Evolutionary conservation across 2,888 invertebrate species (phyloP), one percentile per base, ranked within the genome.

Genomic region (Cephus sareptanus): DNA sequence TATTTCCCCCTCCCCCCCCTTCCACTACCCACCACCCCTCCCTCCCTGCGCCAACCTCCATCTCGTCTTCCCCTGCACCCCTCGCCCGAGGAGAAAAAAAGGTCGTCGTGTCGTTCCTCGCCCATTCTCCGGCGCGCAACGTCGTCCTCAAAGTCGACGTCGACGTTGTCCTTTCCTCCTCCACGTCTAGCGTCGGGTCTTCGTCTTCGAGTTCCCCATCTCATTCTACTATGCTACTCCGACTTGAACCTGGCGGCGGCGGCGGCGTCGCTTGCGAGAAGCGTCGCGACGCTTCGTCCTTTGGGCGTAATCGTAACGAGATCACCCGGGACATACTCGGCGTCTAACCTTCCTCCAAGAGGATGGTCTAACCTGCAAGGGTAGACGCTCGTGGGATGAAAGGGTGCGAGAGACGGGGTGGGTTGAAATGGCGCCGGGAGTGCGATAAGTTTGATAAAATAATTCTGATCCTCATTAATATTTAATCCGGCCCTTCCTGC

Each of bases 1-100:
- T 91, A 91, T 91, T 91, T 90, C 88, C 88, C 88, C 85, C 81
- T 81, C n/a, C 30, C 30, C 30, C 75, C 77, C 79, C 77, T 78
- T 78, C 73, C 83, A 81, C 79, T 77, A 81, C 81, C 81, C 82
- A 79, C 84, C 74, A 76, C 80, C 37, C 75, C 75, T 81, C 78
- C 78, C 6, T 6, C 40, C 15, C 40, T 40, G 6, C 40, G 34
- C 13, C 31, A 15, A 74, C n/a, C 74, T 33, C 74, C 33, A n/a
- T n/a, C 34, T 31, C 34, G 33, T 13, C 34, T 12, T 1, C 34
- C 74, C 80, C 37, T 34, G 1, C 37, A 1, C 40, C 15, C 6
- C 15, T 2, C 13, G 37, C 13, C 40, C 40, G 40, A 6, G 6
- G 15, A 40, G 15, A 40, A 33, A 70, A 70, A 70, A 70, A 33